Evolutionary conservation across 2,797 vertebrate genomes (phyloP).

Genomic region (Pristis pectinata): DNA sequence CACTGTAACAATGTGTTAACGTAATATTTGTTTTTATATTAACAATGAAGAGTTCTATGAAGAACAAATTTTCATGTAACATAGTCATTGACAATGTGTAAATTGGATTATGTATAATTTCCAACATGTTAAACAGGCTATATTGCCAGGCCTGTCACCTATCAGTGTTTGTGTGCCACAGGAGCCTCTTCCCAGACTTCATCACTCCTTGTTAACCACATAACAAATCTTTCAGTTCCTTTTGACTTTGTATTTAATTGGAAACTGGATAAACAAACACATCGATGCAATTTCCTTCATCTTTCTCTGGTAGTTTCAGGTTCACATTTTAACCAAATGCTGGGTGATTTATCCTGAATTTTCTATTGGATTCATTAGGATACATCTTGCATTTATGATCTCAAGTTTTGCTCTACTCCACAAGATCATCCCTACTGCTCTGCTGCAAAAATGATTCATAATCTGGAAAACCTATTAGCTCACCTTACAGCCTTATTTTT

Average conservation of each 20-base stretch:
- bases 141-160: no score
- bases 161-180: no score
- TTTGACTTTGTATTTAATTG: no score
- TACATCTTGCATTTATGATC: neutral
- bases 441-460: neutral
- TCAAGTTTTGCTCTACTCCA: neutral
- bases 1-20: neutral
- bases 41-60: neutral
- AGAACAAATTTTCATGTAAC: neutral
- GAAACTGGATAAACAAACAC: no score
- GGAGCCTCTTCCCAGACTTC: no score
- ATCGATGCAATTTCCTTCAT: no score
- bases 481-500: neutral
- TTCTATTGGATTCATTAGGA: neutral
- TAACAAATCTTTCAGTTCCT: no score
- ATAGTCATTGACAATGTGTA: neutral
- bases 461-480: neutral
- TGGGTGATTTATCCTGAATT: neutral
- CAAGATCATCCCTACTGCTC: neutral
- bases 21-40: neutral
- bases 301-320: no score
- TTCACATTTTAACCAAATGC: no score
- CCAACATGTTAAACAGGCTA: neutral
- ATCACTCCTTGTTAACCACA: no score
- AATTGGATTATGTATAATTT: neutral